These are phyloP conservation scores for Mormyrops boulengeri DNA, from an alignment of 2,797 vertebrate genomes.

Conservation along the genomic window DNA sequence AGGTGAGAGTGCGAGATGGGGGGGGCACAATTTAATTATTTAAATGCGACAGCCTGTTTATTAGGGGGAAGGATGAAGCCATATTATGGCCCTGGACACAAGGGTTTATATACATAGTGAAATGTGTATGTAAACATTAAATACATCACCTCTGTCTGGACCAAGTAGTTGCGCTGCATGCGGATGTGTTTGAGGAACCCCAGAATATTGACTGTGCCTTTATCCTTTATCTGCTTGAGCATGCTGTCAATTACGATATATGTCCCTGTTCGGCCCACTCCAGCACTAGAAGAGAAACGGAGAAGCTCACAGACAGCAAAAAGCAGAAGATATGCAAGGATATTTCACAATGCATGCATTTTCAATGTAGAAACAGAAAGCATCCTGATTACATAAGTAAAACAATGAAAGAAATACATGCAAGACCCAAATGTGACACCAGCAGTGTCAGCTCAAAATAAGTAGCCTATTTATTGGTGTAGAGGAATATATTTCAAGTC, in stretches of 20 bases:
- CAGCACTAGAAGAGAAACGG: constrained; percentile 69
- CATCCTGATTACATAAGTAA: background rate
- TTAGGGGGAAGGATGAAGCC: background rate
- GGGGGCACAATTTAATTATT: background rate
- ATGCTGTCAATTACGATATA: constrained; percentile 99
- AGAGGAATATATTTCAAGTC: background rate
- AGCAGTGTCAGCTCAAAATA: background rate
- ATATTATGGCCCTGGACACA: background rate
- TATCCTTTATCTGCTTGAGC: constrained; percentile 98
- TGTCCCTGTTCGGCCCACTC: constrained; percentile 96
- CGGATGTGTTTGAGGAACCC: constrained; percentile 98
- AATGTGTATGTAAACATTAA: background rate
- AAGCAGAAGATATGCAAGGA: background rate
- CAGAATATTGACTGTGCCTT: constrained; percentile 93
- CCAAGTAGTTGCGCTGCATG: constrained; percentile 98
- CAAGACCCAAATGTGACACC: background rate
- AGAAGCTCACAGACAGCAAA: background rate
- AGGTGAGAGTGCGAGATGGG: background rate
- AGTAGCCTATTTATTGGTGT: background rate
- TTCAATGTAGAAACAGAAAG: background rate
- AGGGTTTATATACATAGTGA: background rate
- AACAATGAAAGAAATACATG: background rate
- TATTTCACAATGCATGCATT: background rate
- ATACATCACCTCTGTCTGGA: constrained; percentile 89
- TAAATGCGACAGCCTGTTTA: background rate